A percentile compares a stretch with the other conserved stretches of the same genome.
Conservation (phyloP, 2,797 vertebrate genomes). For the Uromys caudimaculatus region DNA sequence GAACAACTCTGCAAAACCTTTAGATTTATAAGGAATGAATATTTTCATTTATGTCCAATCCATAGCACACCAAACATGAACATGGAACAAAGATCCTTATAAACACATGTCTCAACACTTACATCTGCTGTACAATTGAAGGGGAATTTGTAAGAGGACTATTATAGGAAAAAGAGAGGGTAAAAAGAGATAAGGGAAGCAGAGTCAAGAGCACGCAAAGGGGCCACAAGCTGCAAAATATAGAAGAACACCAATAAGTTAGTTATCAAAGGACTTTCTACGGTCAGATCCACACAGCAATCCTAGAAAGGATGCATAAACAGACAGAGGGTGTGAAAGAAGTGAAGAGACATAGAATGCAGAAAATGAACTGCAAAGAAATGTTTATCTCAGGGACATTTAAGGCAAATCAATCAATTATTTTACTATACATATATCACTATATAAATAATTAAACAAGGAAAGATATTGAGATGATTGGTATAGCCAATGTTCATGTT, state of each 20-base stretch:
- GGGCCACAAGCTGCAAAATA: not conserved
- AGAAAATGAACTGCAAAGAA: not conserved
- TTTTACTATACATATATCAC: not conserved
- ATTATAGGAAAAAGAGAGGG: not conserved
- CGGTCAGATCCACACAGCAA: accelerated
- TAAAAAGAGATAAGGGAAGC: not conserved
- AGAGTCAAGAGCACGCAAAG: not conserved
- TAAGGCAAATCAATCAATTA: not conserved
- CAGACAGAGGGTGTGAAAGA: not conserved
- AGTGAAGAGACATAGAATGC: not conserved
- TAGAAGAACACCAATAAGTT: not conserved
- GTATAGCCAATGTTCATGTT: not conserved
- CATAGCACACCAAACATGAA: not conserved
- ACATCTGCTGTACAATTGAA: not conserved
- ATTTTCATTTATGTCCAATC: not conserved
- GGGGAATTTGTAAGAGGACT: not conserved
- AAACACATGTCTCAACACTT: not conserved
- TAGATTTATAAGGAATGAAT: not conserved
- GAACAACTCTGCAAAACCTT: not conserved
- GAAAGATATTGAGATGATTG: not conserved
- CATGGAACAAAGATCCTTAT: not conserved
- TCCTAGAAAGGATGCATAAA: not conserved
- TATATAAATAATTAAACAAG: not conserved
- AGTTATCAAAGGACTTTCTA: not conserved
- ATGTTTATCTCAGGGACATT: not conserved